Base-by-base conservation (phyloP, 2,888 invertebrate genomes). In the Muscina levida region DNA sequence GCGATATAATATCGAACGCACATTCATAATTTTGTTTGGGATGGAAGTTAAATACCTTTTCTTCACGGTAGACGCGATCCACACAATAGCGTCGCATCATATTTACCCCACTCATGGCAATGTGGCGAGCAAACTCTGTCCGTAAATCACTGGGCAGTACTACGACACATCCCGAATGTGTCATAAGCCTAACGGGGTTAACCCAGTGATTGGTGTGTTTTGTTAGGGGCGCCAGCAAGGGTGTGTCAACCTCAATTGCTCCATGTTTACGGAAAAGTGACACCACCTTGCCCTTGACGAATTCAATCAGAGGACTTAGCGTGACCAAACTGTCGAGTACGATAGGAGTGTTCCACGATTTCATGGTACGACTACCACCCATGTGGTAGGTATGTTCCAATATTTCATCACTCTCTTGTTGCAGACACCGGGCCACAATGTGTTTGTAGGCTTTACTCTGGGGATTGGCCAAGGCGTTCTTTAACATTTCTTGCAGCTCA, bases 1-100 rank as follows among this genome's bases (percentile, higher is more conserved):
- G 94, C 3, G 95, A 95, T 37, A 98, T 95, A 78, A 98, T 96
- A 89, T 98, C 98, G 90, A 98, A 98, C 1, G 97, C 96, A 90
- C 97, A 97, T 89, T 98, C 97, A 74, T 95, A 94, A 17, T 96
- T 92, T 91, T 98, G 97, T 82, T 95, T 93, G 0, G 98, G 98
- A 90, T 97, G 97, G 85, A 95, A 95, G 0, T 97, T 96, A 75
- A 92, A 92, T 1, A 94, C 94, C 85, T 94, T 94, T 84, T 94
- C 94, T 87, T 97, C 95, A 76, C 97, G 92, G 87, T 94, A 98
- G 1, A 98, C 97, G 67, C 95, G 93, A 85, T 96, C 97, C 5
- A 98, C 94, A 0, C 95, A 93, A 89, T 96, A 98, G 65, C 98
- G 93, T 82, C 97, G 94, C 86, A 97, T 92, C 85, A 94, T 93